A percentile compares a stretch with the other conserved stretches of the same genome.
These are phyloP conservation scores for Muscicapa striata DNA, from an alignment of 2,797 vertebrate species.

Conservation along the genomic window DNA sequence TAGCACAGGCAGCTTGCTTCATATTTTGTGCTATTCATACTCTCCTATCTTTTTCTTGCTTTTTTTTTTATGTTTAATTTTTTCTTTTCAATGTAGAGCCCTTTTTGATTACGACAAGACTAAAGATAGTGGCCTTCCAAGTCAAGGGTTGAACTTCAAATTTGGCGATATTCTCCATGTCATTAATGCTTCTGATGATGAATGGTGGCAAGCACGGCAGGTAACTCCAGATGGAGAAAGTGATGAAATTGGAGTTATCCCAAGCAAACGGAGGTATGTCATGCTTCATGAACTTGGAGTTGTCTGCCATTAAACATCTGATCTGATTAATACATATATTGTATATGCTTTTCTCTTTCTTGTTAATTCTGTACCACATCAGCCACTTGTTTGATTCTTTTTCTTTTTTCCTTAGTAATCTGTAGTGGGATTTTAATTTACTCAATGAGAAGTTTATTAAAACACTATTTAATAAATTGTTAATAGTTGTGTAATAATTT, in stretches of 20 bases:
- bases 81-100: conserved; percentile 79
- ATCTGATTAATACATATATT: background rate
- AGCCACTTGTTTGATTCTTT: background rate
- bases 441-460: background rate
- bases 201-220: conserved; percentile 98
- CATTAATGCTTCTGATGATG: conserved; percentile 96
- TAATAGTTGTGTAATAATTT: too few relatives aligned
- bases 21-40: background rate
- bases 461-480: background rate
- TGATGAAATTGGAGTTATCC: conserved; percentile 96
- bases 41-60: background rate
- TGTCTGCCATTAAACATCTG: background rate
- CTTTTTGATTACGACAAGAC: conserved; percentile 97
- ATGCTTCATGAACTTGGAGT: background rate
- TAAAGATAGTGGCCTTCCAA: conserved; percentile 94
- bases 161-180: conserved; percentile 97
- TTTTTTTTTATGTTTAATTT: background rate
- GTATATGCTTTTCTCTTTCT: background rate
- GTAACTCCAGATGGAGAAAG: conserved; percentile 89
- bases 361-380: background rate
- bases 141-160: conserved; percentile 93
- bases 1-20: background rate
- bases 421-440: background rate
- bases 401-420: background rate
- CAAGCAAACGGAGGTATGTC: conserved; percentile 93